phyloP scores from a whole-genome alignment of 2,113 vertebrate species.

The Struthio camelus region DNA sequence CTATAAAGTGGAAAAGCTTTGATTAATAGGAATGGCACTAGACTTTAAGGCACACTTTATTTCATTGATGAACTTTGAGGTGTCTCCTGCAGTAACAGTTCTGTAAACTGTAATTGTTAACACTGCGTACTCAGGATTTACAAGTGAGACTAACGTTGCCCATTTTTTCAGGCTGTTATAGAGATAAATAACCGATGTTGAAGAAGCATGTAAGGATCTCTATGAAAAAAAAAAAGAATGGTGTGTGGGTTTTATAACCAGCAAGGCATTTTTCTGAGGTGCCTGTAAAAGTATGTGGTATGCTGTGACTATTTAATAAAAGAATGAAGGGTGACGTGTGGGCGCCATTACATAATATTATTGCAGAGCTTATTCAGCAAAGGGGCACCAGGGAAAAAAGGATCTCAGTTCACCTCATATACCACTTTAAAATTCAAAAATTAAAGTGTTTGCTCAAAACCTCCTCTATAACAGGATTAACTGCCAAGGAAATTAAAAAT shows the following conservation, averaged over 20 bases:
- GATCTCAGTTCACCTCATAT: conserved; percentile 6
- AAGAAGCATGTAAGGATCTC: conserved; percentile 3
- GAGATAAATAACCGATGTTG: conserved; percentile 23
- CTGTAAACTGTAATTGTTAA: conserved; percentile 31
- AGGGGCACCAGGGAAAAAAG: conserved; percentile 20
- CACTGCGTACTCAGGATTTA: conserved; percentile 33
- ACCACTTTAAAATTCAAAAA: conserved; percentile 27
- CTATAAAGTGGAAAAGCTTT: background rate
- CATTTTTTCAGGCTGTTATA: conserved; percentile 28
- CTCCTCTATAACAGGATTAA: conserved; percentile 38
- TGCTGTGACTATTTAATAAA: conserved; percentile 20
- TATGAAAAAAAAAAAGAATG: background rate
- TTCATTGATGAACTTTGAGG: conserved; percentile 56
- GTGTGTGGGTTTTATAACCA: conserved; percentile 19
- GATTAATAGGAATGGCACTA: conserved; percentile 32
- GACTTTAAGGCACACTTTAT: background rate
- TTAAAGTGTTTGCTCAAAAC: conserved; percentile 27
- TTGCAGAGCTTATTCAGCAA: background rate
- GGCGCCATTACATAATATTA: conserved; percentile 44
- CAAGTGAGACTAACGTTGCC: background rate
- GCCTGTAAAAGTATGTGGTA: background rate
- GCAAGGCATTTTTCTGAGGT: conserved; percentile 24
- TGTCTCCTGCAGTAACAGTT: conserved; percentile 38
- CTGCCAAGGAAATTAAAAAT: conserved; percentile 58
- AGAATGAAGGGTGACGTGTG: conserved; percentile 9